These are phyloP conservation scores for Allolobophora icterica DNA, from an alignment of 2,888 invertebrate genomes.

Conservation along the genomic window DNA sequence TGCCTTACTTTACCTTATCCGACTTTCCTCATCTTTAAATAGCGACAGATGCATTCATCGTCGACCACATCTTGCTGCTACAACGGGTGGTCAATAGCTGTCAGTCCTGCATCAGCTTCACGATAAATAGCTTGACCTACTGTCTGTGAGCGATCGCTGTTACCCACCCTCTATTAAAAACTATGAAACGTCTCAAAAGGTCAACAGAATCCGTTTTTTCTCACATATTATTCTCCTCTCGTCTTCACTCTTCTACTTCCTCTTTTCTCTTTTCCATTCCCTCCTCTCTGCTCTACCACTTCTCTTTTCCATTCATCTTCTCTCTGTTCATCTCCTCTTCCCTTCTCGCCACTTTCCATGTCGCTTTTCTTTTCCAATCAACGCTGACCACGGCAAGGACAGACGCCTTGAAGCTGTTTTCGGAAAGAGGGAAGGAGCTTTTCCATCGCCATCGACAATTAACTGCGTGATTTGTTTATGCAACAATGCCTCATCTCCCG, in stretches of 20 bases:
- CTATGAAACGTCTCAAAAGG: too few relatives aligned
- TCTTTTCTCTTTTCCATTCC: background rate
- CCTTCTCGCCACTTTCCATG: background rate
- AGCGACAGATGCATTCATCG: too few relatives aligned
- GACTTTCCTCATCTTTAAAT: too few relatives aligned
- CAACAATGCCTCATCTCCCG: background rate
- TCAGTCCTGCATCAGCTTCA: too few relatives aligned
- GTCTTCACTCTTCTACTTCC: background rate
- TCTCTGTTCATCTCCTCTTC: background rate
- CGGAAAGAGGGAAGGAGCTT: background rate
- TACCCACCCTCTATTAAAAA: too few relatives aligned
- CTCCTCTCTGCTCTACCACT: background rate
- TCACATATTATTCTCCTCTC: too few relatives aligned
- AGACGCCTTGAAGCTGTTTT: background rate
- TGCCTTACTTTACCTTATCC: too few relatives aligned
- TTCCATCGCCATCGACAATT: constrained; percentile 6
- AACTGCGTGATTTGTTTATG: background rate
- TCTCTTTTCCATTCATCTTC: background rate
- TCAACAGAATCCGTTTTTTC: too few relatives aligned
- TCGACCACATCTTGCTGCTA: too few relatives aligned
- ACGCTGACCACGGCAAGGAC: background rate
- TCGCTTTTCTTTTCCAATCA: background rate
- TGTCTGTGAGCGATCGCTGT: too few relatives aligned
- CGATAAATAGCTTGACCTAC: too few relatives aligned
- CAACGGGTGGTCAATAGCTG: too few relatives aligned